Evolutionary conservation across 2,797 vertebrate genomes (phyloP).

Genomic region (Peromyscus nudipes): DNA sequence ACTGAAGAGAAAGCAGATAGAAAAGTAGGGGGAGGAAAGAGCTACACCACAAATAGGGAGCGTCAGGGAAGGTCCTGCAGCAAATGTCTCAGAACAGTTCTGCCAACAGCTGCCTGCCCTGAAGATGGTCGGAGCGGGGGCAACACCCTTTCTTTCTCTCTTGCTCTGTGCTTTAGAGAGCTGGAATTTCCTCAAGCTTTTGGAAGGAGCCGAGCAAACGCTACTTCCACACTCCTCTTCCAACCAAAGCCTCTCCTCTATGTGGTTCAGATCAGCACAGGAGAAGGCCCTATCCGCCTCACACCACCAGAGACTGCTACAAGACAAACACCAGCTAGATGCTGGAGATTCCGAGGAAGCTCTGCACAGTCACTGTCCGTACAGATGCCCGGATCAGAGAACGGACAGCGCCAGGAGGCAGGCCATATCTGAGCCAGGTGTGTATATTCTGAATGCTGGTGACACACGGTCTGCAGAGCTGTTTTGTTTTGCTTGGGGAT

Average conservation of each 20-base stretch:
- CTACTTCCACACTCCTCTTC: neutral
- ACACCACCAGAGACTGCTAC: neutral
- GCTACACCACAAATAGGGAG: neutral
- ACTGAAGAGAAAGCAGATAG: neutral
- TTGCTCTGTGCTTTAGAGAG: neutral
- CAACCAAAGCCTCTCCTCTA: no score
- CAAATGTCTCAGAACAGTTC: neutral
- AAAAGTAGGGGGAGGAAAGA: neutral
- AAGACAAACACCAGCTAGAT: neutral
- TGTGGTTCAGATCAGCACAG: neutral
- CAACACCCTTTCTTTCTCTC: neutral
- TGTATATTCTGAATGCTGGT: neutral
- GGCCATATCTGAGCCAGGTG: neutral
- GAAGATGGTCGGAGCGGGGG: neutral
- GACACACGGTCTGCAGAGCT: slow-evolving; percentile 2
- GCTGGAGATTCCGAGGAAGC: neutral
- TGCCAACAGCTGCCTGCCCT: neutral
- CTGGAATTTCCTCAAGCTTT: slow-evolving; percentile 12
- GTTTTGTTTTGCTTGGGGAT: slow-evolving; percentile 46
- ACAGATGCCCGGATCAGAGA: neutral
- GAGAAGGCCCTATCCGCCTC: neutral
- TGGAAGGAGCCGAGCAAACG: slow-evolving; percentile 37
- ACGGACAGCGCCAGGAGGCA: neutral
- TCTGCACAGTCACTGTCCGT: neutral
- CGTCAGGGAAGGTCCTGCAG: neutral